These are phyloP conservation scores for Leptinotarsa haldemani DNA, from an alignment of 2,888 invertebrate species.

Conservation along the genomic window DNA sequence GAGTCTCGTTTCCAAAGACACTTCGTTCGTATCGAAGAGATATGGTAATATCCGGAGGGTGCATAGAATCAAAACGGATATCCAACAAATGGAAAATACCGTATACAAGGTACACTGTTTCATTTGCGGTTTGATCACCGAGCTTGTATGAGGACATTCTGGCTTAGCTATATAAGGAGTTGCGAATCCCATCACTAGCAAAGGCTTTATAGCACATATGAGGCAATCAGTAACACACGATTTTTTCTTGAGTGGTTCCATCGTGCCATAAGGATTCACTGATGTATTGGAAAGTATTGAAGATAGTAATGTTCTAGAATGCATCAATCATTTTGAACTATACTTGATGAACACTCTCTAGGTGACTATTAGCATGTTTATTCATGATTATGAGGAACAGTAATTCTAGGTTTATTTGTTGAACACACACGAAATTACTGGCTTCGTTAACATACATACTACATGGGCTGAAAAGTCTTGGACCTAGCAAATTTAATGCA, in stretches of 20 bases:
- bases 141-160: constrained; percentile 3
- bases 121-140: not conserved
- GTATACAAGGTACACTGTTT: not conserved
- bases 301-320: not conserved
- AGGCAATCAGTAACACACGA: constrained; percentile 5
- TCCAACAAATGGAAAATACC: not conserved
- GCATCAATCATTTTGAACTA: not conserved
- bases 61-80: not conserved
- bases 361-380: not conserved
- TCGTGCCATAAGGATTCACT: not conserved
- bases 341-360: not conserved
- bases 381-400: not conserved
- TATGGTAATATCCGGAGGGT: not conserved
- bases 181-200: not conserved
- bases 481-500: no score
- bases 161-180: constrained; percentile 7
- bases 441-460: no score
- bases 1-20: not conserved
- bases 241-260: not conserved
- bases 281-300: not conserved
- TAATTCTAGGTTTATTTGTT: not conserved
- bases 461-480: no score
- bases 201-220: constrained; percentile 14
- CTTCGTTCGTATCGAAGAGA: not conserved
- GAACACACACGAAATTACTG: no score